Percentiles rank a stretch among this genome's conserved stretches.
phyloP scores from a whole-genome alignment of 1,140 invertebrate genomes.

The Rhyzopertha dominica region DNA sequence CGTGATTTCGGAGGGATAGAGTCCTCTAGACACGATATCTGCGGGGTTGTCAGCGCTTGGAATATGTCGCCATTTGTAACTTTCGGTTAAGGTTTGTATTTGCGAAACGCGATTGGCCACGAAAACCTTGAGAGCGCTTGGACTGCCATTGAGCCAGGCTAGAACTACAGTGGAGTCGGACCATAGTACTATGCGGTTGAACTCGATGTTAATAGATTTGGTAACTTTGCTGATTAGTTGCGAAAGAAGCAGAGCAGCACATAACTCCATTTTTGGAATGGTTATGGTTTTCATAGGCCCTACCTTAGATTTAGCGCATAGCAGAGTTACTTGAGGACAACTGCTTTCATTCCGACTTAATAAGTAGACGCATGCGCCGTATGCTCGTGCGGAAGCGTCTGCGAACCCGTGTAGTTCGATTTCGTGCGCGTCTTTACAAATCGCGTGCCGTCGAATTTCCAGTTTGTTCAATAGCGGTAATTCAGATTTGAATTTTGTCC shows the following conservation, averaged over 20 bases:
- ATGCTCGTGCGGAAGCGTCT: constrained; percentile 37
- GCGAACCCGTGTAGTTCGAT: constrained; percentile 34
- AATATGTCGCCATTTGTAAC: constrained; percentile 34
- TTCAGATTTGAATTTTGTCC: background rate
- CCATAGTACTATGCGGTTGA: too few species aligned
- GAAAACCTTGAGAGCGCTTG: constrained; percentile 25
- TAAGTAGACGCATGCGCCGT: constrained; percentile 39
- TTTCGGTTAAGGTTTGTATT: constrained; percentile 30
- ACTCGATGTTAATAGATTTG: too few species aligned
- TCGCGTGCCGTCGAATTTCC: background rate
- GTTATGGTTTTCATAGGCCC: constrained; percentile 42
- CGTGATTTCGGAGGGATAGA: constrained; percentile 21
- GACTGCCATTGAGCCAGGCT: constrained; percentile 32
- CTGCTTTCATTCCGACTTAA: background rate
- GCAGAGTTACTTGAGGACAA: constrained; percentile 1
- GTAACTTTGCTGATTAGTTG: too few species aligned
- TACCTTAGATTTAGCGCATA: constrained; percentile 41
- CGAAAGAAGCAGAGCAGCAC: too few species aligned
- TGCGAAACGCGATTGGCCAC: constrained; percentile 39
- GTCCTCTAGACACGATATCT: constrained; percentile 38
- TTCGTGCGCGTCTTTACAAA: background rate
- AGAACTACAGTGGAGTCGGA: constrained; percentile 39
- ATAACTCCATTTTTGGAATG: constrained; percentile 41
- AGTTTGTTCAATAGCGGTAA: too few species aligned
- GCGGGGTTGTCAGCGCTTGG: constrained; percentile 39